Evolutionary conservation across 2,797 vertebrate genomes (phyloP).

Genomic region (Crenuchus spilurus): DNA sequence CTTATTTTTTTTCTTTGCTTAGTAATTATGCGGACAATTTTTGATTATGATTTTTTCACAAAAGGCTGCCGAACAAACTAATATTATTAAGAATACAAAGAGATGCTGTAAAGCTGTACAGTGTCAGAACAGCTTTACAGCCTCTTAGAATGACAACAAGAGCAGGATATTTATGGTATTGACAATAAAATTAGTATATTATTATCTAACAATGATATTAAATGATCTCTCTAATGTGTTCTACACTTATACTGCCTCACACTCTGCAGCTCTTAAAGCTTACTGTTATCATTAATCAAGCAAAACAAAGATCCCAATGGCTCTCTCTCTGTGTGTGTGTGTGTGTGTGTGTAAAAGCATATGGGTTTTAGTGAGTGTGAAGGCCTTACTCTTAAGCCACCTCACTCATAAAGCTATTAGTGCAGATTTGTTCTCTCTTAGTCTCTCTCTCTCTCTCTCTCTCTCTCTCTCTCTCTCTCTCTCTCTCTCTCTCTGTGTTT

Average conservation of each 20-base stretch:
- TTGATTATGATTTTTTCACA: not conserved
- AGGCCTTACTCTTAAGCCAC: constrained; percentile 43
- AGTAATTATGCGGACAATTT: constrained; percentile 25
- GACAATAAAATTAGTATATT: not conserved
- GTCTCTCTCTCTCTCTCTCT: constrained; percentile 18
- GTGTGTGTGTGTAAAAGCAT: constrained; percentile 28
- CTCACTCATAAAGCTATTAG: constrained; percentile 56
- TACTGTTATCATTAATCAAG: too few relatives aligned
- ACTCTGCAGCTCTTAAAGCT: too few relatives aligned
- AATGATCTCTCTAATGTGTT: too few relatives aligned
- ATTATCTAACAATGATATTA: not conserved
- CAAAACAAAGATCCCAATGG: too few relatives aligned
- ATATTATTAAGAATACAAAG: not conserved
- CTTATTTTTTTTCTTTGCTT: not conserved
- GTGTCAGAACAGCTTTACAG: not conserved
- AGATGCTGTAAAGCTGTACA: not conserved
- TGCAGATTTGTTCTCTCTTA: constrained; percentile 34
- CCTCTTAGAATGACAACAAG: not conserved
- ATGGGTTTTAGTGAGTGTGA: constrained; percentile 34
- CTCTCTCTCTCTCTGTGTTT: constrained; percentile 27
- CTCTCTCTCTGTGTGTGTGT: constrained; percentile 21
- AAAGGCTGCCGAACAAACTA: too few relatives aligned
- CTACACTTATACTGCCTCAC: too few relatives aligned
- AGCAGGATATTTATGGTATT: not conserved
- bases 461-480: constrained; percentile 21